Evolutionary conservation across 1,140 invertebrate species (phyloP).

Genomic region (Pseudomyrmex dendroicus): DNA sequence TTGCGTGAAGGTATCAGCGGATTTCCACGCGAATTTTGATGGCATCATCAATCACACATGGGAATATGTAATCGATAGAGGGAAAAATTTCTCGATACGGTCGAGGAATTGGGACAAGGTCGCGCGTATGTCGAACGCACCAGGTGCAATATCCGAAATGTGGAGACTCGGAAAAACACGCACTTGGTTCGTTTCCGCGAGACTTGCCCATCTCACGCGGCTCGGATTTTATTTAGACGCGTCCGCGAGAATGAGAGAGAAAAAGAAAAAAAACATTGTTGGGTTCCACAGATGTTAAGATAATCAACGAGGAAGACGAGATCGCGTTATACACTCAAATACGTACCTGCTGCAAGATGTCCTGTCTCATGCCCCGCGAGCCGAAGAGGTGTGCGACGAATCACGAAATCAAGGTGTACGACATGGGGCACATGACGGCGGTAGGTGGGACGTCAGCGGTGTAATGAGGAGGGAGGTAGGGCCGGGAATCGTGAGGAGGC

Average conservation of each 20-base stretch:
- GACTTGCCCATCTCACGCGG: neutral
- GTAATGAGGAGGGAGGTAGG: constrained; percentile 5
- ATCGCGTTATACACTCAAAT: neutral
- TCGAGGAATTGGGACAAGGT: neutral
- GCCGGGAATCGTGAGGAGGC: neutral
- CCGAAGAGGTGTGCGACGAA: constrained; percentile 66
- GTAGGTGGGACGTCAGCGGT: constrained; percentile 57
- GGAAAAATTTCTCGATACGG: neutral
- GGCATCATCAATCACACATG: neutral
- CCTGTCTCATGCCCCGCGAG: constrained; percentile 69
- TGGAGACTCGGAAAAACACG: neutral
- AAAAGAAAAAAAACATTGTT: neutral
- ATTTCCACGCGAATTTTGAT: neutral
- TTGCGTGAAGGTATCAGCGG: neutral
- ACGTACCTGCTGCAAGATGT: constrained; percentile 67
- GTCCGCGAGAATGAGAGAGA: neutral
- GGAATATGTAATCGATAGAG: neutral
- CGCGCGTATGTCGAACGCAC: neutral
- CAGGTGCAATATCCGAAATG: neutral
- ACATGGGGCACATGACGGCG: constrained; percentile 57
- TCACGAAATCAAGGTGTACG: constrained; percentile 72
- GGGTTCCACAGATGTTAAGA: too few relatives aligned
- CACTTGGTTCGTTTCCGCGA: neutral
- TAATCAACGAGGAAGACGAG: neutral
- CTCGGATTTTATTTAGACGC: neutral